phyloP scores from a whole-genome alignment of 2,113 vertebrate species.

The Dryoscopus gambensis region DNA sequence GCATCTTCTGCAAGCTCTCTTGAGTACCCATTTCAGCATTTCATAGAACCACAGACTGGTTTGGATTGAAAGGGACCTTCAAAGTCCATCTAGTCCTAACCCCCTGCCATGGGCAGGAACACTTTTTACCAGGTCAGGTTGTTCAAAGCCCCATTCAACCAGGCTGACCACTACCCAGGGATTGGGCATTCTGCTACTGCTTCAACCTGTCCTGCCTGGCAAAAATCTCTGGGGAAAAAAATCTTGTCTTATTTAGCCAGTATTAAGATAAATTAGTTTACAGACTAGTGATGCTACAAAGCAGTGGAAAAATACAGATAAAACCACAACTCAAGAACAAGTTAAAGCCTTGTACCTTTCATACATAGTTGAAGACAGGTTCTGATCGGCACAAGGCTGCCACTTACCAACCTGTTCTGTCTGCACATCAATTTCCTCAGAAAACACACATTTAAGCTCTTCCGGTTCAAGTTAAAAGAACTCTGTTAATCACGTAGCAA shows the following conservation, averaged over 20 bases:
- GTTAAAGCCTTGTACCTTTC: background rate
- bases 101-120: no score
- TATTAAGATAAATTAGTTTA: background rate
- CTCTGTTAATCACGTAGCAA: background rate
- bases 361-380: background rate
- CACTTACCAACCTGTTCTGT: background rate
- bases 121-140: background rate
- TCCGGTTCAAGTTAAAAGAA: background rate
- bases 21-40: background rate
- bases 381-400: background rate
- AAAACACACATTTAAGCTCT: background rate
- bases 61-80: background rate
- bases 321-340: background rate
- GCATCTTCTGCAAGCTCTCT: background rate
- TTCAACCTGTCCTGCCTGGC: background rate
- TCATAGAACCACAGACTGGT: background rate
- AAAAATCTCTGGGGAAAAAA: background rate
- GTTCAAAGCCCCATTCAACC: background rate
- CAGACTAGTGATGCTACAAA: background rate
- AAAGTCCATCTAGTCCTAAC: background rate
- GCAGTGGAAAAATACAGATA: background rate
- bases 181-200: background rate
- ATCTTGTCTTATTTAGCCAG: background rate
- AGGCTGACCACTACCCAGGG: background rate
- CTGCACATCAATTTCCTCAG: background rate